phyloP scores from a whole-genome alignment of 2,797 vertebrate genomes.

The Schizothorax lantsangensis region DNA sequence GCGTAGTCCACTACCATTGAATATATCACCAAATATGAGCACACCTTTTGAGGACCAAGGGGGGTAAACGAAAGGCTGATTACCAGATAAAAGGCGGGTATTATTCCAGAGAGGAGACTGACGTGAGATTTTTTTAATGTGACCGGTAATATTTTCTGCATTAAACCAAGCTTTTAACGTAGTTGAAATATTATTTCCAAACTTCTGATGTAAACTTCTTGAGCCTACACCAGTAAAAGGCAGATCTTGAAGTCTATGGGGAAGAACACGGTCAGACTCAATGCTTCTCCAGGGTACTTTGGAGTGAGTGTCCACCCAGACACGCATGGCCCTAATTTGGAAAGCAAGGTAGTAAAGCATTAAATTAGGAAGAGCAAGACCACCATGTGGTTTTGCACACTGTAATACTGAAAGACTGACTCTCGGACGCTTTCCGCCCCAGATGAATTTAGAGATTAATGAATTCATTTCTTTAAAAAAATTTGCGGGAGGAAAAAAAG shows the following conservation, averaged over 20 bases:
- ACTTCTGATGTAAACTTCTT: not conserved
- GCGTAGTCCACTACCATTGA: no score
- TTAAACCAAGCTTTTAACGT: no score
- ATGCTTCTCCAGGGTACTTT: not conserved
- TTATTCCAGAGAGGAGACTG: not conserved
- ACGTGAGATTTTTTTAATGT: not conserved
- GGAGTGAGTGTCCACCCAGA: not conserved
- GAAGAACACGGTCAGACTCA: not conserved
- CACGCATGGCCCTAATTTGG: no score
- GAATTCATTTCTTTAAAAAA: no score
- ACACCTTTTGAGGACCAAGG: not conserved
- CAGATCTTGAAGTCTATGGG: not conserved
- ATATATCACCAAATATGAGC: not conserved
- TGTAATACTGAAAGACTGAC: no score
- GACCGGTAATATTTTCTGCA: conserved; percentile 14
- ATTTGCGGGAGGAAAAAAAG: no score
- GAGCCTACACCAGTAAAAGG: not conserved
- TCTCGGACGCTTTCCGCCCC: no score
- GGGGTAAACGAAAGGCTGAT: not conserved
- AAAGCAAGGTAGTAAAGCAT: no score
- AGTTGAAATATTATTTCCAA: no score
- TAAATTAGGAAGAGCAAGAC: no score
- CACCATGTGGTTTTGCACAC: no score
- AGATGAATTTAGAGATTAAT: no score
- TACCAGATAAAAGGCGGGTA: not conserved